Base-by-base conservation (phyloP, 2,113 vertebrate genomes). In the Python bivittatus region DNA sequence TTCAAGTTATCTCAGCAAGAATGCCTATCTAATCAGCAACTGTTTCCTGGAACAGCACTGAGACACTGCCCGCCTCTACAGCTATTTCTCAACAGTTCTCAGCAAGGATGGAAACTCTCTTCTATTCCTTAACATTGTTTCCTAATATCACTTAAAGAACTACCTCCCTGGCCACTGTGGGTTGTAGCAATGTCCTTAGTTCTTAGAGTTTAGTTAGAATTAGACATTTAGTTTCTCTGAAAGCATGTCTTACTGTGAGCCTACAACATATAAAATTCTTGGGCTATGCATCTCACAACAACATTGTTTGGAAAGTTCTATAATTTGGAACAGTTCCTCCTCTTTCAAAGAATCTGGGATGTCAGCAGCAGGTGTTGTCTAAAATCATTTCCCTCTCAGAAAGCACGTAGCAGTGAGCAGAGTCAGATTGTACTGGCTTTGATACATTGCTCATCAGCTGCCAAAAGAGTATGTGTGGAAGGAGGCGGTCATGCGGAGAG, bases 341-440 rank as follows among this genome's bases (percentile, higher is more conserved):
- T 23, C 15, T 87, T 94, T 72, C 61, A 90, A n/a, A 91, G 53
- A 91, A 20, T 38, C 52, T 23, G 42, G 48, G 9, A 27, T 23
- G 7, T n/a, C 61, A 95, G 85, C 94, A 95, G 93, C 94, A 84
- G 91, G 93, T 88, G 4, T 48, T 92, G 93, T 56, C 72, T 95
- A 93, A 95, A 95, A 92, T 54, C 91, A 93, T 92, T 94, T 94
- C 20, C 94, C 94, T 88, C 86, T 86, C 87, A 93, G 92, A 93
- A 96, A 94, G 91, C 29, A 90, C 84, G 89, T 91, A 94, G 94
- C 91, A 84, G 91, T 48, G 52, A 89, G 20, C 7, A 93, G 92
- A 95, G 90, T 2, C 91, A 89, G 58, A 5, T 94, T 90, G 58
- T 5, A 4, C n/a, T 93, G 91, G 89, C 91, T 95, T 94, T 92